Percentiles rank a stretch among this genome's conserved stretches.
phyloP scores from a whole-genome alignment of 2,113 vertebrate genomes.

The Mustela lutreola region DNA sequence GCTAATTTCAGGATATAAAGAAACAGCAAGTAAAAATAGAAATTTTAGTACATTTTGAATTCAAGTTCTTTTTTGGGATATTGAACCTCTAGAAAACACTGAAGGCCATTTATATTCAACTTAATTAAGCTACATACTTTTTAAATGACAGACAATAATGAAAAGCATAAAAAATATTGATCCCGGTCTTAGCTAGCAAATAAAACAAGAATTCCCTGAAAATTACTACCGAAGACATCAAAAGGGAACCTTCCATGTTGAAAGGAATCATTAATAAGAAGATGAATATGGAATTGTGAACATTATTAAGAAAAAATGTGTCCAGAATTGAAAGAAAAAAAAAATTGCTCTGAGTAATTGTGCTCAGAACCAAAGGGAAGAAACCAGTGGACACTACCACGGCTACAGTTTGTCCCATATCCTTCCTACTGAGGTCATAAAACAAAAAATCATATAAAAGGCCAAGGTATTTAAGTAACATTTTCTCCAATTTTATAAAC shows the following conservation, averaged over 20 bases:
- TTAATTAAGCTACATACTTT: neutral
- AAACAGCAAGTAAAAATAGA: neutral
- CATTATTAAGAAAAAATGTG: neutral
- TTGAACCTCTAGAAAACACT: neutral
- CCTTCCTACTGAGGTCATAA: neutral
- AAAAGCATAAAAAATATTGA: conserved; percentile 51
- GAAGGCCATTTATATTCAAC: neutral
- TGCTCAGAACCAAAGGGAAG: neutral
- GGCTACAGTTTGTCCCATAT: neutral
- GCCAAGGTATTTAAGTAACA: neutral
- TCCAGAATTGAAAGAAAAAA: conserved; percentile 8
- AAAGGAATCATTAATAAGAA: conserved; percentile 21
- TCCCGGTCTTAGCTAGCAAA: neutral
- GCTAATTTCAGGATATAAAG: neutral
- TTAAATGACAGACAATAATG: neutral
- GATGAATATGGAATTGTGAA: neutral
- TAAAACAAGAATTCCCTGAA: conserved; percentile 17
- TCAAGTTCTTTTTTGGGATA: neutral
- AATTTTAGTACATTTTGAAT: neutral
- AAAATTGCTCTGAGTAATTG: neutral
- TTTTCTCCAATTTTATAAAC: conserved; percentile 11
- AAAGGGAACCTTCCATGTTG: neutral
- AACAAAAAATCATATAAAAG: neutral
- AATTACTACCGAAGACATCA: conserved; percentile 41
- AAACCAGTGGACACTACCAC: neutral